These are phyloP conservation scores for Mola mola DNA, from an alignment of 2,113 vertebrate species.

Conservation along the genomic window DNA sequence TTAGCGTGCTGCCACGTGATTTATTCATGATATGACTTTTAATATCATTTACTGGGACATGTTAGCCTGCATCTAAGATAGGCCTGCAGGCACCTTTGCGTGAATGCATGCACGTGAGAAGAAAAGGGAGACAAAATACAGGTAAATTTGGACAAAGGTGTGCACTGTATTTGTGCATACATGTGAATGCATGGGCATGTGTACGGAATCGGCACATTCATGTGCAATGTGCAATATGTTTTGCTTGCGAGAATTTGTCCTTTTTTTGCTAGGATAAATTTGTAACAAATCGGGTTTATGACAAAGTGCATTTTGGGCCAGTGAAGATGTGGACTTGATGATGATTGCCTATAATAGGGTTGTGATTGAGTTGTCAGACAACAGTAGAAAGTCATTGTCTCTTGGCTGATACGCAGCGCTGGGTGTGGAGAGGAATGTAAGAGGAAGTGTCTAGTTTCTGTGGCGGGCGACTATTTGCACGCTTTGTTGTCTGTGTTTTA, in stretches of 20 bases:
- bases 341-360: slow-evolving; percentile 48
- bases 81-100: slow-evolving; percentile 69
- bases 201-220: background rate
- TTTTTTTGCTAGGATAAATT: slow-evolving; percentile 27
- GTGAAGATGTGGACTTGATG: slow-evolving; percentile 51
- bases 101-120: slow-evolving; percentile 13
- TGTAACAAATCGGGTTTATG: slow-evolving; percentile 51
- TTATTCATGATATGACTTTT: slow-evolving; percentile 83
- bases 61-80: slow-evolving; percentile 76
- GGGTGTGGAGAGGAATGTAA: slow-evolving; percentile 71
- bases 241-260: slow-evolving; percentile 12
- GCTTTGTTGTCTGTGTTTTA: slow-evolving; percentile 29
- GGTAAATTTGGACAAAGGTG: slow-evolving; percentile 11
- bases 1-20: slow-evolving; percentile 64
- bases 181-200: background rate
- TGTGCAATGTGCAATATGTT: slow-evolving; percentile 31
- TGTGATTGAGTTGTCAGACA: slow-evolving; percentile 64
- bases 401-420: slow-evolving; percentile 61
- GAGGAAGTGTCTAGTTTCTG: slow-evolving; percentile 72
- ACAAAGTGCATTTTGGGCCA: slow-evolving; percentile 43
- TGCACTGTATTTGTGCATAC: background rate
- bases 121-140: slow-evolving; percentile 17
- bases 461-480: slow-evolving; percentile 51
- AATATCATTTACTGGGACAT: slow-evolving; percentile 79
- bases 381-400: slow-evolving; percentile 62